phyloP scores from a whole-genome alignment of 1,140 invertebrate genomes.

The Drosophila nigromelanica region DNA sequence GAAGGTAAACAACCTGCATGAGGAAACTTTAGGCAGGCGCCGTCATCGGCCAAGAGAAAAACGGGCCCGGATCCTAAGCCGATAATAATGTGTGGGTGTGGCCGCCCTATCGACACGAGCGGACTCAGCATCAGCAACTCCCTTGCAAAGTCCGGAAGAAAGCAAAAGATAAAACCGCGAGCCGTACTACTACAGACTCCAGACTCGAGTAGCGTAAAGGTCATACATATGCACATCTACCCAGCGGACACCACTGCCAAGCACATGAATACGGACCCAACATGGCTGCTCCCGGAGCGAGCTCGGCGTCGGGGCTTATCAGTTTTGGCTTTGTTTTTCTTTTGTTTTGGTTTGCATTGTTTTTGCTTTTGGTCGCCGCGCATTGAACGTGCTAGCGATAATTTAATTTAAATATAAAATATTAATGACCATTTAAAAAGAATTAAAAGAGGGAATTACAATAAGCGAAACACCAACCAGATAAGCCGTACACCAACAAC shows the following conservation, averaged over 20 bases:
- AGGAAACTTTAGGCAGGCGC: slow-evolving; percentile 66
- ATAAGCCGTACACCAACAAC: slow-evolving; percentile 36
- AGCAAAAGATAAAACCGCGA: slow-evolving; percentile 60
- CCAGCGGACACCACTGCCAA: neutral
- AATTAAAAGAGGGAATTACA: slow-evolving; percentile 36
- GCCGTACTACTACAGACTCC: slow-evolving; percentile 6
- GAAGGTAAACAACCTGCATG: slow-evolving; percentile 74
- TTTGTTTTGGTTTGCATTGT: slow-evolving; percentile 43
- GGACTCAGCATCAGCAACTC: slow-evolving; percentile 27
- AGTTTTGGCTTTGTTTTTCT: slow-evolving; percentile 9
- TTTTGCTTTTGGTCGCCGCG: slow-evolving; percentile 33
- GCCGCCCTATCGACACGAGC: slow-evolving; percentile 37
- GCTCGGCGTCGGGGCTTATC: slow-evolving; percentile 43
- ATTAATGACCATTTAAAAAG: slow-evolving; percentile 56
- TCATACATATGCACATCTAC: slow-evolving; percentile 9
- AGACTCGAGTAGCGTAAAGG: slow-evolving; percentile 33
- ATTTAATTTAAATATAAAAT: slow-evolving; percentile 63
- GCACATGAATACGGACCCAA: slow-evolving; percentile 1
- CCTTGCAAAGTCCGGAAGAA: slow-evolving; percentile 64
- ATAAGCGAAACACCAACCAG: slow-evolving; percentile 37
- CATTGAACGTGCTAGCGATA: slow-evolving; percentile 43
- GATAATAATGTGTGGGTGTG: slow-evolving; percentile 59
- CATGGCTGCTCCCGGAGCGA: slow-evolving; percentile 15
- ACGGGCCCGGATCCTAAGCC: slow-evolving; percentile 41
- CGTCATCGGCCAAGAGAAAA: slow-evolving; percentile 13